These are phyloP conservation scores for Trochalopteron elliotii DNA, from an alignment of 2,113 vertebrate genomes.

Conservation along the genomic window DNA sequence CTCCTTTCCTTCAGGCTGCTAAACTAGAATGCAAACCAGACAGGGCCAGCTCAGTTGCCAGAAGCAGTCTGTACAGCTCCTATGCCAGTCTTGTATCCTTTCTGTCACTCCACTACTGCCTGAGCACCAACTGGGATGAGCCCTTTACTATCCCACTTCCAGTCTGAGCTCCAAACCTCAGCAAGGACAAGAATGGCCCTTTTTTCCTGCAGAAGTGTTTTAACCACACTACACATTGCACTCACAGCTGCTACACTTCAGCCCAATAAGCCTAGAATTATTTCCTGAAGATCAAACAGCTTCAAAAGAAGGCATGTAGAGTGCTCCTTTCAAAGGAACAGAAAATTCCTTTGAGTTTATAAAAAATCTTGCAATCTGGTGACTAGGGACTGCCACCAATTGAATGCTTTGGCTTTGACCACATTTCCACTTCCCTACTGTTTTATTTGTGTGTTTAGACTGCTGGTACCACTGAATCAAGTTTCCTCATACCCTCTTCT, in stretches of 20 bases:
- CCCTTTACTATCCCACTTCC: background rate
- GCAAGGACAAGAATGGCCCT: background rate
- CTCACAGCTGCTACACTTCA: background rate
- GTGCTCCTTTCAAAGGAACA: background rate
- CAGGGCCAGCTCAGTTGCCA: background rate
- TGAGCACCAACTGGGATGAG: background rate
- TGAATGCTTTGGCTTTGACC: background rate
- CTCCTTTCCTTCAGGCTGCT: background rate
- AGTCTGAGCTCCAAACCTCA: background rate
- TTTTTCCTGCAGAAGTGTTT: background rate
- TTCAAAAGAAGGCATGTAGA: background rate
- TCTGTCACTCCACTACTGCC: background rate
- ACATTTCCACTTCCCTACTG: background rate
- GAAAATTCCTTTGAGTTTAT: background rate
- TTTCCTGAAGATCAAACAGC: background rate
- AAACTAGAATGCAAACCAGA: background rate
- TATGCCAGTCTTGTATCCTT: background rate
- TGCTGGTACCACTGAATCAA: background rate
- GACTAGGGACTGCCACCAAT: background rate
- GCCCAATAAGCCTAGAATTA: background rate
- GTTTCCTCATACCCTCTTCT: background rate
- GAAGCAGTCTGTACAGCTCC: background rate
- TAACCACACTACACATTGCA: background rate
- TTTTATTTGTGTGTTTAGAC: background rate
- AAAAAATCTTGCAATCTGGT: background rate